Base-by-base conservation (phyloP, 2,888 invertebrate genomes). In the Eutolmus rufibarbis region DNA sequence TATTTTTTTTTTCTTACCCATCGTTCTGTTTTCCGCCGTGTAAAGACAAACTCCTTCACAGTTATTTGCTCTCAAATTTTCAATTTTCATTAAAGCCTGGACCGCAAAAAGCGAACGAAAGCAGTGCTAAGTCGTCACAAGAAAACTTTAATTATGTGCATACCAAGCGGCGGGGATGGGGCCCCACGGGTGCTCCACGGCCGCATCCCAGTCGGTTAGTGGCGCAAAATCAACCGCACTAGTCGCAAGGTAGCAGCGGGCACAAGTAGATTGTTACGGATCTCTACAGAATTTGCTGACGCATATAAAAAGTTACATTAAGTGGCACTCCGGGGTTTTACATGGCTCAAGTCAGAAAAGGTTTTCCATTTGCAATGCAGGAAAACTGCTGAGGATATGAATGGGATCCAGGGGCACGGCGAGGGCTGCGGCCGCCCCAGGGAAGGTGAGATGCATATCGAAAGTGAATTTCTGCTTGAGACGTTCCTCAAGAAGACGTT, bases 91-190 rank as follows among this genome's bases (percentile, higher is more conserved):
- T 84, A 84, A 66, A 84, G 66, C 19, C 23, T 34, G 66, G 66
- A 28, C 66, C 66, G 23, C 66, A 66, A 66, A 66, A 66, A 66
- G 19, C 66, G 51, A 85, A 85, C 2, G 37, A 57, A 74, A 85
- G 85, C 37, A 74, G 28, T 74, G 23, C 43, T 43, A 19, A 43
- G 43, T 85, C 74, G 46, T 85, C 28, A 37, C 43, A 74, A 74
- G 74, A 46, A 82, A 85, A 85, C 85, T 84, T 84, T 85, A 85
- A 85, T 85, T 85, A 85, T 85, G 74, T 85, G 74, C 85, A 85
- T 85, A 85, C 74, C 85, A 74, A 43, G 14, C 37, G 19, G 0
- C 5, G 5, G 23, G 19, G 1, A 0, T 34, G 5, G 34, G 34
- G 34, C 66, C 31, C 9, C 9, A 43, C 37, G 19, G 31, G 19